These are phyloP conservation scores for Acronicta leporina DNA, from an alignment of 2,888 invertebrate species.

Conservation along the genomic window DNA sequence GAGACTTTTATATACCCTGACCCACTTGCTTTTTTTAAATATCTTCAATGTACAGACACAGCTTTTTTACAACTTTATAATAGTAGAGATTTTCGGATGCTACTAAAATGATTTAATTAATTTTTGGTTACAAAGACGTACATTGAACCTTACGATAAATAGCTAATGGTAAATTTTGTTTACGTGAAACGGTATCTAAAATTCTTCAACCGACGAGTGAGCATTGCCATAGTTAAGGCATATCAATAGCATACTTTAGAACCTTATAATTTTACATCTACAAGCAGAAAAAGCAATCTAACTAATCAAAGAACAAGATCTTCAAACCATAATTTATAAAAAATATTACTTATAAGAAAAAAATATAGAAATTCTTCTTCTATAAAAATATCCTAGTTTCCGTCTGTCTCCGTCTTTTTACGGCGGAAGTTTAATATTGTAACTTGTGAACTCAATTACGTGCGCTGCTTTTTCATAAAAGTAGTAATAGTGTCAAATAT, in stretches of 20 bases:
- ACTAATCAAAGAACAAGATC: not conserved
- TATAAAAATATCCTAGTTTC: constrained; percentile 21
- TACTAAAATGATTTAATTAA: constrained; percentile 24
- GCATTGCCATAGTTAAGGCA: too few relatives aligned
- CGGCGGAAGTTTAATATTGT: constrained; percentile 31
- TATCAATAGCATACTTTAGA: not conserved
- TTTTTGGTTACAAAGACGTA: constrained; percentile 4
- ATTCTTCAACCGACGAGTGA: too few relatives aligned
- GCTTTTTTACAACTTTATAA: too few relatives aligned
- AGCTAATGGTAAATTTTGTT: too few relatives aligned
- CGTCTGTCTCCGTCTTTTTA: constrained; percentile 18
- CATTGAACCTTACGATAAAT: not conserved
- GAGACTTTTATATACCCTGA: too few relatives aligned
- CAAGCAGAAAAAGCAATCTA: not conserved
- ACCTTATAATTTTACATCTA: too few relatives aligned
- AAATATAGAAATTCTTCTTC: constrained; percentile 12
- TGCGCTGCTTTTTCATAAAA: constrained; percentile 20
- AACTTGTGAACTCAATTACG: constrained; percentile 39
- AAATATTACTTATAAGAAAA: not conserved
- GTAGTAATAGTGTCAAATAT: constrained; percentile 11
- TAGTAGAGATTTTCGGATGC: constrained; percentile 24
- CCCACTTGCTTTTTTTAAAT: too few relatives aligned
- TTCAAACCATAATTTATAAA: not conserved
- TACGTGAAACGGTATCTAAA: too few relatives aligned
- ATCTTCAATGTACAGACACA: too few relatives aligned